A percentile compares a stretch with the other conserved stretches of the same genome.
Evolutionary conservation across 2,113 vertebrate genomes (phyloP).

Genomic region (Clarias batrachus): DNA sequence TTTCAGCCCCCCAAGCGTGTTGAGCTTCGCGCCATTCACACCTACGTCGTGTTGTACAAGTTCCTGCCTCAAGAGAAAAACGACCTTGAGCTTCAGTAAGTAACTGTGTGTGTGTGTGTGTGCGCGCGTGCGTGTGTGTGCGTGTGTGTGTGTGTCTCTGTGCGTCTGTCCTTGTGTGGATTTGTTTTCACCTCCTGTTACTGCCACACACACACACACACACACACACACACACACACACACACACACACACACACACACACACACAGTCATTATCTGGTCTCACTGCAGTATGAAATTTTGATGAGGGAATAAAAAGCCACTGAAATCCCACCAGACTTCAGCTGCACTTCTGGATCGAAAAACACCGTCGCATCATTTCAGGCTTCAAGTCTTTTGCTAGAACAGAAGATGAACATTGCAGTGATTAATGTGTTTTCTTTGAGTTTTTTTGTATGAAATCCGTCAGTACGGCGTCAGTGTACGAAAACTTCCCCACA

Average conservation of each 20-base stretch:
- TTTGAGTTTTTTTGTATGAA: background rate
- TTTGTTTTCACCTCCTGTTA: constrained; percentile 43
- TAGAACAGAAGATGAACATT: background rate
- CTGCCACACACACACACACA: constrained; percentile 20
- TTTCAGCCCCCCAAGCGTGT: constrained; percentile 65
- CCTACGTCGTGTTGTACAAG: constrained; percentile 90
- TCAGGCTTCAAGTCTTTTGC: background rate
- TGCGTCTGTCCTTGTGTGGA: constrained; percentile 16
- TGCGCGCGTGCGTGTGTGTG: background rate
- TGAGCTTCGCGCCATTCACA: constrained; percentile 82
- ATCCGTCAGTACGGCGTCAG: background rate
- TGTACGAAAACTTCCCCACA: too few species aligned
- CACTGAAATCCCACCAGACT: constrained; percentile 8
- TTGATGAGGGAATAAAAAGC: constrained; percentile 30
- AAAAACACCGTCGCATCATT: background rate
- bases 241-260: constrained; percentile 20
- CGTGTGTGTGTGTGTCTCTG: background rate
- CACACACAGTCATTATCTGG: constrained; percentile 15
- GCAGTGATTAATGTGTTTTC: background rate
- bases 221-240: constrained; percentile 15
- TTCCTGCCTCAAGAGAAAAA: constrained; percentile 89
- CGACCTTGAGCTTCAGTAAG: constrained; percentile 88
- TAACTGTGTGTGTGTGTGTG: constrained; percentile 42
- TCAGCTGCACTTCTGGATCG: background rate
- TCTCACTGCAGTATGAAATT: constrained; percentile 8